Conservation (phyloP, 1,140 invertebrate genomes). For the Pristionchus pacificus region DNA sequence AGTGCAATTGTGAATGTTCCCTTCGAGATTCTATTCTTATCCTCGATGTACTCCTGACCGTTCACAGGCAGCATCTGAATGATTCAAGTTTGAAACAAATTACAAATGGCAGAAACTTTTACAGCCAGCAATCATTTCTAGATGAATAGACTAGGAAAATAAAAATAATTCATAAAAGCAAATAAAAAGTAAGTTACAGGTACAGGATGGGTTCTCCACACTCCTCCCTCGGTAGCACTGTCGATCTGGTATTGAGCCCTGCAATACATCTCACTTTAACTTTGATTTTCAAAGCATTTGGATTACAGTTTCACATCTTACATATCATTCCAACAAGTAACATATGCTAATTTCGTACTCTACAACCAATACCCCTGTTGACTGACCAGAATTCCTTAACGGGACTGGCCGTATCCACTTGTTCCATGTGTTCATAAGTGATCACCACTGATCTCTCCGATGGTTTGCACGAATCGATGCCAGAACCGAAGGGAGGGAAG, state of each 20-base stretch:
- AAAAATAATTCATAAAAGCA: too few species aligned
- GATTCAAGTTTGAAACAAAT: too few species aligned
- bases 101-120: too few species aligned
- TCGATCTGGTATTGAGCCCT: constrained; percentile 53
- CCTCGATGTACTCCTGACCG: constrained; percentile 38
- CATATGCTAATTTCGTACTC: too few species aligned
- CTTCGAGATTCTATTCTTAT: constrained; percentile 35
- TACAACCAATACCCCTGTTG: too few species aligned
- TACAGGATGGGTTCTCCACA: constrained; percentile 51
- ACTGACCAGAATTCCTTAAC: constrained; percentile 55
- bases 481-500: constrained; percentile 72
- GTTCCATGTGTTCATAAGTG: constrained; percentile 80
- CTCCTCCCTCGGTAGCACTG: constrained; percentile 43
- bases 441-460: constrained; percentile 70
- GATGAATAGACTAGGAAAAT: too few species aligned
- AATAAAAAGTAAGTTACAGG: constrained; percentile 48
- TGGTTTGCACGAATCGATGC: constrained; percentile 65
- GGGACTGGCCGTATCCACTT: constrained; percentile 65
- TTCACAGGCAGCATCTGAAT: too few species aligned
- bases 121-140: too few species aligned
- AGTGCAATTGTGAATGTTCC: constrained; percentile 42
- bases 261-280: too few species aligned
- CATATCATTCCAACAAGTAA: too few species aligned
- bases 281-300: too few species aligned
- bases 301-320: constrained; percentile 1